These are phyloP conservation scores for Hydrotaea diabolus DNA, from an alignment of 2,888 invertebrate genomes.

Conservation along the genomic window DNA sequence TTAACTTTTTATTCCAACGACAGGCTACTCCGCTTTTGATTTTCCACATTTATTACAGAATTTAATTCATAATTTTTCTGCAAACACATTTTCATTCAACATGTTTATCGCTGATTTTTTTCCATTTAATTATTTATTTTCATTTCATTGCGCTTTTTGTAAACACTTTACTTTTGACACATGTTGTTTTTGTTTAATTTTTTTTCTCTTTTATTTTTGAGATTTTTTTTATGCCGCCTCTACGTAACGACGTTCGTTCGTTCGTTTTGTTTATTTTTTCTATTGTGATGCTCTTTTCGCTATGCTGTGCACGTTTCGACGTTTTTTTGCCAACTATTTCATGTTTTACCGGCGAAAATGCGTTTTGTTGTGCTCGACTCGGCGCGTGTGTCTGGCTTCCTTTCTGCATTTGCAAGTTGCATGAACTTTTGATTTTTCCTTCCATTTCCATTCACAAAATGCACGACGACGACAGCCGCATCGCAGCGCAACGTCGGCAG, in stretches of 20 bases:
- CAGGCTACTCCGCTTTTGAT: neutral
- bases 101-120: too few species aligned
- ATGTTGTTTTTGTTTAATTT: neutral
- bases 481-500: neutral
- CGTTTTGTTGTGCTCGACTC: conserved; percentile 64
- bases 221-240: neutral
- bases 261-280: conserved; percentile 1
- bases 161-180: conserved; percentile 31
- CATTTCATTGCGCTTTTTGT: conserved; percentile 5
- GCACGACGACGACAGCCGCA: conserved; percentile 24
- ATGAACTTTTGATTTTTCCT: conserved; percentile 63
- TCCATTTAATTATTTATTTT: neutral
- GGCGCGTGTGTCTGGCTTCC: conserved; percentile 62
- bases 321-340: conserved; percentile 77
- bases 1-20: neutral
- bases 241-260: neutral
- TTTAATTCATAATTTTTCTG: neutral
- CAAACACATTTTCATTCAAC: too few species aligned
- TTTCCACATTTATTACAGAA: neutral
- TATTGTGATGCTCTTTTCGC: neutral
- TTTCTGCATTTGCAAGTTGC: conserved; percentile 67
- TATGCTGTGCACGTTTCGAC: conserved; percentile 74
- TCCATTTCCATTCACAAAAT: conserved; percentile 56
- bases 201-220: too few species aligned
- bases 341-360: conserved; percentile 74